A percentile compares a stretch with the other conserved stretches of the same genome.
Conservation (phyloP, 2,888 invertebrate genomes). For the Hyppa rectilinea region DNA sequence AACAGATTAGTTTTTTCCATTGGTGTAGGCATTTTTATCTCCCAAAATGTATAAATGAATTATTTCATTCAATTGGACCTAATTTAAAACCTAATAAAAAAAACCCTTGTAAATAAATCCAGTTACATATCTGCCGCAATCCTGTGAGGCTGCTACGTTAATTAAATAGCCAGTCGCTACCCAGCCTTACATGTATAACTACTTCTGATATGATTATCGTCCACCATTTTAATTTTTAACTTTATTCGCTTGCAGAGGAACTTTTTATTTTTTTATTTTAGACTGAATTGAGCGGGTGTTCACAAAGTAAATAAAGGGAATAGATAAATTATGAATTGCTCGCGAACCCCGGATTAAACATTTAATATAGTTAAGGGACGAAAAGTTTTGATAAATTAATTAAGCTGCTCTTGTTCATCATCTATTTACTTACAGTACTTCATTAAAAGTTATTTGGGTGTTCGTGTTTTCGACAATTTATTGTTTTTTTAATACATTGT, state of each 20-base stretch:
- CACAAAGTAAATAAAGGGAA: too few species aligned
- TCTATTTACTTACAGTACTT: neutral
- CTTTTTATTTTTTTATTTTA: slow-evolving; percentile 22
- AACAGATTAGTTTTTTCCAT: too few species aligned
- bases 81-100: slow-evolving; percentile 15
- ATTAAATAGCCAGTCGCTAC: slow-evolving; percentile 23
- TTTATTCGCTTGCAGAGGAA: slow-evolving; percentile 3
- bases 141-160: slow-evolving; percentile 7
- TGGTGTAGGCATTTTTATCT: too few species aligned
- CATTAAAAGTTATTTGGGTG: slow-evolving; percentile 1
- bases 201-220: slow-evolving; percentile 25
- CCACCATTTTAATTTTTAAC: slow-evolving; percentile 25
- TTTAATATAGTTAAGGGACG: neutral
- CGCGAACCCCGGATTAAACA: neutral
- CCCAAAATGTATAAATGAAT: too few species aligned
- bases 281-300: slow-evolving; percentile 10
- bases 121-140: slow-evolving; percentile 7
- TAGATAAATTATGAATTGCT: neutral
- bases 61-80: slow-evolving; percentile 6
- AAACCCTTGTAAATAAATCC: slow-evolving; percentile 8
- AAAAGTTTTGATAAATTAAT: slow-evolving; percentile 5
- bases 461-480: neutral
- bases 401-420: neutral
- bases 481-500: neutral
- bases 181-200: neutral